phyloP scores from a whole-genome alignment of 2,113 vertebrate species.

The Nymphicus hollandicus region DNA sequence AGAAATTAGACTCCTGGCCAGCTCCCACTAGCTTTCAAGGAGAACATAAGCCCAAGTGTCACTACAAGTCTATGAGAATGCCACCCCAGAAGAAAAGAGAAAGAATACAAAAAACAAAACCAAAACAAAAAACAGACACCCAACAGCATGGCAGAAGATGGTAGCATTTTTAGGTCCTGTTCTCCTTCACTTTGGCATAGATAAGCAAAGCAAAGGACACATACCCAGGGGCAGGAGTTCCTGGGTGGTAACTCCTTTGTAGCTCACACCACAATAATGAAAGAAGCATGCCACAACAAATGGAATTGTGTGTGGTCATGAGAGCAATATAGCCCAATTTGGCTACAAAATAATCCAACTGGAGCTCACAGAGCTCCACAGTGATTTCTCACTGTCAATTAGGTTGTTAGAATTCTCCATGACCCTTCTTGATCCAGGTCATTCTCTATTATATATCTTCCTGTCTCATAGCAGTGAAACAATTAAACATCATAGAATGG shows the following conservation, averaged over 20 bases:
- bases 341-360: not conserved
- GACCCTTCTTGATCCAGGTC: not conserved
- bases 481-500: not conserved
- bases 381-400: not conserved
- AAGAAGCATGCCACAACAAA: not conserved
- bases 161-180: not conserved
- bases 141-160: rapidly evolving
- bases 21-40: not conserved
- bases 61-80: not conserved
- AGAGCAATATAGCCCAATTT: not conserved
- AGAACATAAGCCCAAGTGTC: not conserved
- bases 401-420: not conserved
- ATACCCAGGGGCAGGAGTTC: not conserved
- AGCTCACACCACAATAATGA: not conserved
- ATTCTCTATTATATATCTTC: not conserved
- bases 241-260: not conserved
- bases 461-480: not conserved
- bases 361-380: not conserved
- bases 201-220: not conserved
- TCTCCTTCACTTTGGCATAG: not conserved
- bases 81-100: not conserved
- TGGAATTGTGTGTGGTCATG: rapidly evolving
- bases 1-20: not conserved
- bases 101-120: not conserved
- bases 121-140: not conserved